Evolutionary conservation across 2,888 invertebrate genomes (phyloP).

Genomic region (Andrena dorsata): DNA sequence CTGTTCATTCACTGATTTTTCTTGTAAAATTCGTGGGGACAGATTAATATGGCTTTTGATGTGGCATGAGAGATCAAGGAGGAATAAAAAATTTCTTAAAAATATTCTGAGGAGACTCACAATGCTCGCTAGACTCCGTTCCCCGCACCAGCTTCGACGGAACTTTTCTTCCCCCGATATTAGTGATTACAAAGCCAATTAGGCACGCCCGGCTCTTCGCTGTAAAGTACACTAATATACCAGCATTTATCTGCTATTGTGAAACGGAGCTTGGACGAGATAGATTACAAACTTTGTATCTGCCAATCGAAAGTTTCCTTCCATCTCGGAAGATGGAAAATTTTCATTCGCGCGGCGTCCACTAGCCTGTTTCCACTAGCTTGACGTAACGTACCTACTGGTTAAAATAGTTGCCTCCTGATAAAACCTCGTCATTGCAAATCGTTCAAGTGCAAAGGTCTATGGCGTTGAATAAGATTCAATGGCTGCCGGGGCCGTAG

Average conservation of each 20-base stretch:
- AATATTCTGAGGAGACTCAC: no score
- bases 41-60: no score
- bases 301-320: not conserved
- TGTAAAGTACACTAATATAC: no score
- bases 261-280: not conserved
- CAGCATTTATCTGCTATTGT: not conserved
- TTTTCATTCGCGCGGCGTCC: not conserved
- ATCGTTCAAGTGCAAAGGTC: not conserved
- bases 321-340: conserved; percentile 16
- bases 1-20: no score
- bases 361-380: not conserved
- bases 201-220: no score
- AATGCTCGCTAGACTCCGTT: no score
- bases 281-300: not conserved
- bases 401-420: conserved; percentile 4
- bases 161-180: no score
- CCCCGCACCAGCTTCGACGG: no score
- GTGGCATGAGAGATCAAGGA: no score
- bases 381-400: not conserved
- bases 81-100: no score
- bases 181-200: no score
- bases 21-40: no score
- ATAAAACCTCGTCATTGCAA: not conserved
- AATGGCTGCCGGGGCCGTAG: not conserved
- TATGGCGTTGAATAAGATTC: not conserved